Evolutionary conservation across 1,140 invertebrate species (phyloP).

Genomic region (Rhyzopertha dominica): DNA sequence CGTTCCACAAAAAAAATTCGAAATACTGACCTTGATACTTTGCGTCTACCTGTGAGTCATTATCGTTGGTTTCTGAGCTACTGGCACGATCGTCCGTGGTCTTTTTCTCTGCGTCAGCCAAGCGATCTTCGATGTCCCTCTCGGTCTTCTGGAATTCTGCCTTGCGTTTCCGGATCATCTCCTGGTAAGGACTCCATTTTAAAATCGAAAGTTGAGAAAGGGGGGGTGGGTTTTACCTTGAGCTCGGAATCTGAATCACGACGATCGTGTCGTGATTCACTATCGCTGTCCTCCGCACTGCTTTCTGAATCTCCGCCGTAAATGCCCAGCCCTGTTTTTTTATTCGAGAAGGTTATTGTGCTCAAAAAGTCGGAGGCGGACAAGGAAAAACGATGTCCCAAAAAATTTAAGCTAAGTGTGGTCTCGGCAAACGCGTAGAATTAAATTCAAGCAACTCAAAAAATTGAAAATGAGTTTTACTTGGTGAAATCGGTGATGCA

Average conservation of each 20-base stretch:
- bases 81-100: conserved; percentile 25
- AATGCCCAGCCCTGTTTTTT: conserved; percentile 37
- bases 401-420: no score
- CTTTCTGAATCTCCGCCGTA: conserved; percentile 37
- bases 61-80: conserved; percentile 29
- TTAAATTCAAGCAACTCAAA: no score
- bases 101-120: conserved; percentile 29
- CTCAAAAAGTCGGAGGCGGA: no score
- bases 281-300: conserved; percentile 28
- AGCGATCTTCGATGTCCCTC: conserved; percentile 34
- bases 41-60: conserved; percentile 40
- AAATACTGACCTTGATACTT: conserved; percentile 39
- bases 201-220: no score
- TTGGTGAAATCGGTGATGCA: no score
- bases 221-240: conserved; percentile 35
- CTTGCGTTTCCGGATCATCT: conserved; percentile 34
- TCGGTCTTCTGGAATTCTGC: conserved; percentile 38
- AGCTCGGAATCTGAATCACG: conserved; percentile 37
- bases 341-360: no score
- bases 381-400: no score
- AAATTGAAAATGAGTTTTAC: no score
- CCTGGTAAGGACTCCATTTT: conserved; percentile 26
- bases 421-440: no score
- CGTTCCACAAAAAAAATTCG: no score
- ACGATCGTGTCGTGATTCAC: conserved; percentile 18